A percentile compares a stretch with the other conserved stretches of the same genome.
Evolutionary conservation across 2,888 invertebrate species (phyloP).

Genomic region (Norana najaformis): DNA sequence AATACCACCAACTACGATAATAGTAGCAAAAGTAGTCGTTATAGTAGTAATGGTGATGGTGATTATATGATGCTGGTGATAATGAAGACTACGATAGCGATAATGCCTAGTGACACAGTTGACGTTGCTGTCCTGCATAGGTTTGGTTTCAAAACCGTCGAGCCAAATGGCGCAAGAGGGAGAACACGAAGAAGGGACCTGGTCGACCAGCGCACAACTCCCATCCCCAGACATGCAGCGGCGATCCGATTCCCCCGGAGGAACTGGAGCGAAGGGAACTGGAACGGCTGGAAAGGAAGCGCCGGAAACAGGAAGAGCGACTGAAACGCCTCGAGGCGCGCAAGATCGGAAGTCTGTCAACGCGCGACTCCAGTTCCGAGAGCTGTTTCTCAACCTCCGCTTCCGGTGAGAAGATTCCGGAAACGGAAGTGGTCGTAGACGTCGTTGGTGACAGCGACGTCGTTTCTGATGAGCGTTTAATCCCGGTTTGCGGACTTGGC

Average conservation of each 20-base stretch:
- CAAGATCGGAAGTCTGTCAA: not conserved
- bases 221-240: slow-evolving; percentile 94
- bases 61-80: too few relatives aligned
- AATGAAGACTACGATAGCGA: not conserved
- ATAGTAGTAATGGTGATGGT: not conserved
- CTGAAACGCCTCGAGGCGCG: slow-evolving; percentile 62
- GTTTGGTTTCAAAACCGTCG: slow-evolving; percentile 99
- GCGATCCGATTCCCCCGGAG: slow-evolving; percentile 90
- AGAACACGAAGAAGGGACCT: slow-evolving; percentile 97
- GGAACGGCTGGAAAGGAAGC: slow-evolving; percentile 65
- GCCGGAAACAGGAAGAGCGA: slow-evolving; percentile 87
- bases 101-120: not conserved
- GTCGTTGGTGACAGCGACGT: not conserved
- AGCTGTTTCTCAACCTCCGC: not conserved
- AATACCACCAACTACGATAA: too few relatives aligned
- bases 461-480: not conserved
- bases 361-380: slow-evolving; percentile 19
- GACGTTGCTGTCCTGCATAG: slow-evolving; percentile 66
- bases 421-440: not conserved
- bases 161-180: slow-evolving; percentile 98
- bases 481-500: not conserved
- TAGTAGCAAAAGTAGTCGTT: too few relatives aligned
- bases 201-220: slow-evolving; percentile 97
- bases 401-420: not conserved
- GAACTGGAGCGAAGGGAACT: slow-evolving; percentile 61